Conservation (phyloP, 2,797 vertebrate species). For the Spinus pinus region DNA sequence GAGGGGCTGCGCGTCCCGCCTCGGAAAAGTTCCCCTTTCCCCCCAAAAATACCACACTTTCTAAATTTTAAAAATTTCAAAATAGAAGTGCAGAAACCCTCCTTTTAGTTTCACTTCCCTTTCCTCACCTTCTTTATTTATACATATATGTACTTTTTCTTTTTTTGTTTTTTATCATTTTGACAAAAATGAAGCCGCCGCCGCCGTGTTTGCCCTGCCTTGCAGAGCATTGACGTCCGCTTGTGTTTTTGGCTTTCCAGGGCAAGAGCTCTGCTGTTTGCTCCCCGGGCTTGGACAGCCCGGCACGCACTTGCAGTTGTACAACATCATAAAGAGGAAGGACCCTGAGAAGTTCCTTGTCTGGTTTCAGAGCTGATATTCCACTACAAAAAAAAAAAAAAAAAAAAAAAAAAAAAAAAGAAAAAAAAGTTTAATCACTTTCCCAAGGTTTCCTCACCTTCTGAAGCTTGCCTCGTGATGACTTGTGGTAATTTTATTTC, state of each 20-base stretch:
- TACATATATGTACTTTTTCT: background rate
- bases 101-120: background rate
- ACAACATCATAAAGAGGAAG: background rate
- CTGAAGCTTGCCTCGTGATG: background rate
- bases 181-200: background rate
- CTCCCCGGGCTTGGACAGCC: background rate
- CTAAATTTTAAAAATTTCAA: background rate
- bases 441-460: background rate
- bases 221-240: background rate
- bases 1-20: too few species aligned
- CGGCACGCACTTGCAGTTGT: background rate
- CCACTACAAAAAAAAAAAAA: background rate
- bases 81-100: background rate
- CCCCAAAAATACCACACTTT: accelerated
- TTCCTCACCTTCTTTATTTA: background rate
- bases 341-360: background rate
- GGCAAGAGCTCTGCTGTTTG: background rate
- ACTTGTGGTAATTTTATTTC: background rate
- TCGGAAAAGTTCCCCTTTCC: background rate
- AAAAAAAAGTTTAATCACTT: background rate
- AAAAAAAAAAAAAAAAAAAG: too few species aligned
- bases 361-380: background rate
- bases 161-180: background rate
- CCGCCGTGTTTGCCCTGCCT: background rate
- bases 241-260: background rate